phyloP scores from a whole-genome alignment of 1,140 invertebrate species.

The Drosophila sulfurigaster region DNA sequence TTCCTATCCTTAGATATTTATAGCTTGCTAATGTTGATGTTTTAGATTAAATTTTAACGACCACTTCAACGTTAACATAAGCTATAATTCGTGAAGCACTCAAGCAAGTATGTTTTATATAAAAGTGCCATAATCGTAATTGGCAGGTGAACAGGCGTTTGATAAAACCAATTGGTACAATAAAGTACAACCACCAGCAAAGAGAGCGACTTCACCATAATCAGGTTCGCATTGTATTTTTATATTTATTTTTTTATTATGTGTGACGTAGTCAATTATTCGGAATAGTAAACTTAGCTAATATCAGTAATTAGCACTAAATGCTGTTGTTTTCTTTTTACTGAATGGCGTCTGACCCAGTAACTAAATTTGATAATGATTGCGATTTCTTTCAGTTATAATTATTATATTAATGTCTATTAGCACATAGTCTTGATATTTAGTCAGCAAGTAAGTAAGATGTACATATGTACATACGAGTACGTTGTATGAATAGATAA shows the following conservation, averaged over 20 bases:
- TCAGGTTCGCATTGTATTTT: slow-evolving; percentile 30
- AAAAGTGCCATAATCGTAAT: slow-evolving; percentile 50
- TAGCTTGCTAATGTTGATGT: slow-evolving; percentile 24
- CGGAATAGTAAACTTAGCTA: slow-evolving; percentile 3
- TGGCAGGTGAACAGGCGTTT: slow-evolving; percentile 34
- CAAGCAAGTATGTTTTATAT: slow-evolving; percentile 31
- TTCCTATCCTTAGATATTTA: slow-evolving; percentile 17
- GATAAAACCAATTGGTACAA: slow-evolving; percentile 45
- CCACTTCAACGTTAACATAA: slow-evolving; percentile 16
- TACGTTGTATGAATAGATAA: slow-evolving; percentile 10
- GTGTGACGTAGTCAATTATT: slow-evolving; percentile 38
- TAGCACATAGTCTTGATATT: not conserved
- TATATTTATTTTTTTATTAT: slow-evolving; percentile 45
- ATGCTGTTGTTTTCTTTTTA: not conserved
- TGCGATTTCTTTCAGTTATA: not conserved
- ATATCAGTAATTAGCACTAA: slow-evolving; percentile 13
- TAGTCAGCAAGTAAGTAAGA: not conserved
- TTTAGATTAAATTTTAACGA: slow-evolving; percentile 26
- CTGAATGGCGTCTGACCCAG: slow-evolving; percentile 22
- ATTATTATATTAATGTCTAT: not conserved
- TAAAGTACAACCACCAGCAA: slow-evolving; percentile 58
- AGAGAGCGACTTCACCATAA: slow-evolving; percentile 39
- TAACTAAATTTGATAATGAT: slow-evolving; percentile 18
- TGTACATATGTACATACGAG: not conserved
- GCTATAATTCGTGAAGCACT: slow-evolving; percentile 13